Conservation (phyloP, 2,113 vertebrate species). For the Tenrec ecaudatus region DNA sequence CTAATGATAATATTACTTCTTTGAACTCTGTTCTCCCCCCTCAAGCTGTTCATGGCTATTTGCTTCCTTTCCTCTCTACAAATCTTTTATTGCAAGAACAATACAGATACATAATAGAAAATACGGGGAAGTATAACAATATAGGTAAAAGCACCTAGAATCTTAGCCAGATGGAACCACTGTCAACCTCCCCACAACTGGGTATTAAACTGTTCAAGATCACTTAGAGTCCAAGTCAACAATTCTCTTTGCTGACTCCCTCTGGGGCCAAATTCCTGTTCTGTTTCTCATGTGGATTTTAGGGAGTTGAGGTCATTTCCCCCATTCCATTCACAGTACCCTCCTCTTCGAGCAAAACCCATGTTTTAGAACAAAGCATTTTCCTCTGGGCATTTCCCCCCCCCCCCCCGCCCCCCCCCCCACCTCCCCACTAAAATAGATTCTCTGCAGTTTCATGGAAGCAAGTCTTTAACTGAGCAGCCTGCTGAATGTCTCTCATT, state of each 20-base stretch:
- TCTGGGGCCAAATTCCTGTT: neutral
- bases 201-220: neutral
- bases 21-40: constrained; percentile 8
- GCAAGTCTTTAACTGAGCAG: too few species aligned
- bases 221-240: neutral
- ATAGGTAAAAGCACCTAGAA: neutral
- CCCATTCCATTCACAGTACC: neutral
- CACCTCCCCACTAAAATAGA: too few species aligned
- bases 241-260: neutral
- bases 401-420: too few species aligned
- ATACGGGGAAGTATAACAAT: neutral
- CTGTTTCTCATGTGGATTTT: constrained; percentile 26
- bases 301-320: neutral
- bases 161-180: neutral
- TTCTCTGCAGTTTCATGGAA: neutral
- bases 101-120: neutral
- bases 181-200: neutral
- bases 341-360: constrained; percentile 3
- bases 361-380: neutral
- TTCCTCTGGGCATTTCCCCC: neutral
- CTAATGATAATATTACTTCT: constrained; percentile 38
- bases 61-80: neutral
- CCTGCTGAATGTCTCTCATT: neutral
- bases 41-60: neutral
- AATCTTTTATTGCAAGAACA: neutral